phyloP scores from a whole-genome alignment of 2,113 vertebrate genomes.

The Mus pahari region DNA sequence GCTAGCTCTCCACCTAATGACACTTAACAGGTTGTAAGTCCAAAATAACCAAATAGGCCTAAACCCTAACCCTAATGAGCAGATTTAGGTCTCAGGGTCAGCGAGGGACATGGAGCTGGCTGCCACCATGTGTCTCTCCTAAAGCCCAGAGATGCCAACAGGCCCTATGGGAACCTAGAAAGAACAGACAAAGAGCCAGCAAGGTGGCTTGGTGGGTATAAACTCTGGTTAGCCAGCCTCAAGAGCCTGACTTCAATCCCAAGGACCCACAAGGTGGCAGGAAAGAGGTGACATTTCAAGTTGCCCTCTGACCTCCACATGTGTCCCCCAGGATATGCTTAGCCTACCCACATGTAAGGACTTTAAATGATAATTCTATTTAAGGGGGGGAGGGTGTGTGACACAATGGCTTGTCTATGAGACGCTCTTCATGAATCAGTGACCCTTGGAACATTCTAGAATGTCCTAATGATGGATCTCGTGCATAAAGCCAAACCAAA shows the following conservation, averaged over 20 bases:
- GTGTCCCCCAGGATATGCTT: background rate
- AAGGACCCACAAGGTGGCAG: background rate
- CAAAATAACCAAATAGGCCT: background rate
- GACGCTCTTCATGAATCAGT: background rate
- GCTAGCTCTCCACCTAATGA: background rate
- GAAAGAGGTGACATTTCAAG: background rate
- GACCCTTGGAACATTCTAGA: background rate
- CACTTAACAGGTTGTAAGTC: background rate
- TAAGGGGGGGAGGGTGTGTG: background rate
- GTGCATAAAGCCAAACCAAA: background rate
- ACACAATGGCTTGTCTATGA: background rate
- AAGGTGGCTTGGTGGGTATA: background rate
- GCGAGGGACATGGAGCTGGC: accelerated
- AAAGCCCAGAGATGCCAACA: background rate
- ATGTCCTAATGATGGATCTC: too few relatives aligned
- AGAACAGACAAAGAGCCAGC: background rate
- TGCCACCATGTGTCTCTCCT: background rate
- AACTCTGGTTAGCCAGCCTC: background rate
- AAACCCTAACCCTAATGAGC: background rate
- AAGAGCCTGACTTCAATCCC: background rate
- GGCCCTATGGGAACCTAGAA: background rate
- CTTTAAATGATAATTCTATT: background rate
- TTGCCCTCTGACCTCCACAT: background rate
- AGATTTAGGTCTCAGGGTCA: background rate
- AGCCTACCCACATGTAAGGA: background rate